Conservation (phyloP, 2,888 invertebrate species). For the Meliscaeva auricollis region DNA sequence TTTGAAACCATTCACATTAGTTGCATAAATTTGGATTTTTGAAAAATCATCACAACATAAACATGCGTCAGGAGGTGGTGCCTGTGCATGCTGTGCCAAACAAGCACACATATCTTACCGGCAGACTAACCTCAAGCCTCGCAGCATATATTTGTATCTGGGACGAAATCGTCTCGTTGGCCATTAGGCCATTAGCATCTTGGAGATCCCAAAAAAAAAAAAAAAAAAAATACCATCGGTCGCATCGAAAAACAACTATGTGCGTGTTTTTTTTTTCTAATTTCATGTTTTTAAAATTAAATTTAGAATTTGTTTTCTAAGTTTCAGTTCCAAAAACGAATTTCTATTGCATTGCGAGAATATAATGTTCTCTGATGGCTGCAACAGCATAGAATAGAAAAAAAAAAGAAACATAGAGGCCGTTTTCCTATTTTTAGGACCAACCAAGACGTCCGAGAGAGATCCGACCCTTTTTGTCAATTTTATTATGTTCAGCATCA, state of each 20-base stretch:
- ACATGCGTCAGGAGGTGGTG: constrained; percentile 3
- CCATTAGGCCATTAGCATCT: constrained; percentile 72
- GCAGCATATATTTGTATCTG: constrained; percentile 56
- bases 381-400: constrained; percentile 27
- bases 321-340: constrained; percentile 66
- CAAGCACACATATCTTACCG: neutral
- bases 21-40: neutral
- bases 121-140: constrained; percentile 32
- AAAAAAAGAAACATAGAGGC: constrained; percentile 4
- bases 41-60: constrained; percentile 28
- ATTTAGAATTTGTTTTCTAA: constrained; percentile 68
- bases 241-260: constrained; percentile 19
- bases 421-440: constrained; percentile 63
- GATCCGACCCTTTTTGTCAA: constrained; percentile 72
- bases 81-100: constrained; percentile 16
- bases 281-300: constrained; percentile 43
- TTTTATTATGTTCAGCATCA: constrained; percentile 37
- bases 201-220: constrained; percentile 39
- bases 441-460: constrained; percentile 34
- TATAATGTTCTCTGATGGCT: constrained; percentile 30
- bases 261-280: neutral
- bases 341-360: constrained; percentile 42
- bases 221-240: constrained; percentile 30
- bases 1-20: neutral
- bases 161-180: constrained; percentile 62